Conservation (phyloP, 2,113 vertebrate species). For the Boulengeromyrus knoepffleri region DNA sequence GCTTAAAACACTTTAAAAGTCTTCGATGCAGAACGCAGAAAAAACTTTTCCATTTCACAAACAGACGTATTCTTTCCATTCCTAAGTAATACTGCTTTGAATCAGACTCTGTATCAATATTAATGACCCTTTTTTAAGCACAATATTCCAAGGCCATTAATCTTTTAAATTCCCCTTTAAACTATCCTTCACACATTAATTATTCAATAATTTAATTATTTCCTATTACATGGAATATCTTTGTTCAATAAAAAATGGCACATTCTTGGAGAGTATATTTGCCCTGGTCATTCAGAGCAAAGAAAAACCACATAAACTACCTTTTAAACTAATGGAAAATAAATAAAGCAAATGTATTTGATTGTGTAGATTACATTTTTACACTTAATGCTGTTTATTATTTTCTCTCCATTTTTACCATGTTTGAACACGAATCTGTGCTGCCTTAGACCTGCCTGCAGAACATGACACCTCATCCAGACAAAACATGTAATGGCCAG, state of each 20-base stretch:
- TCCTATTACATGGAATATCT: background rate
- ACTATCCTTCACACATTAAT: constrained; percentile 1
- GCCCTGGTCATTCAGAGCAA: background rate
- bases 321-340: background rate
- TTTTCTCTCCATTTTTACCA: background rate
- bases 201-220: background rate
- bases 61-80: constrained; percentile 13
- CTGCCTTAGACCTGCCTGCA: background rate
- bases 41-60: constrained; percentile 13
- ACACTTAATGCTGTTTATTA: background rate
- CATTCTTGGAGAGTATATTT: background rate
- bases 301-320: background rate
- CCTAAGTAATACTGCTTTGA: background rate
- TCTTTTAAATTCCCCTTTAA: constrained; percentile 1
- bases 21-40: background rate
- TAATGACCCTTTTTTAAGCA: constrained; percentile 3
- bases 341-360: background rate
- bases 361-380: background rate
- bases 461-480: background rate
- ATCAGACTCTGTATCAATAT: background rate
- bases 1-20: constrained; percentile 11
- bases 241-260: background rate
- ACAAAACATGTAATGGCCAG: background rate
- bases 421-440: background rate
- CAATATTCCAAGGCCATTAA: constrained; percentile 9